Base-by-base conservation (phyloP, 2,113 vertebrate genomes). In the Rhinoderma darwinii region DNA sequence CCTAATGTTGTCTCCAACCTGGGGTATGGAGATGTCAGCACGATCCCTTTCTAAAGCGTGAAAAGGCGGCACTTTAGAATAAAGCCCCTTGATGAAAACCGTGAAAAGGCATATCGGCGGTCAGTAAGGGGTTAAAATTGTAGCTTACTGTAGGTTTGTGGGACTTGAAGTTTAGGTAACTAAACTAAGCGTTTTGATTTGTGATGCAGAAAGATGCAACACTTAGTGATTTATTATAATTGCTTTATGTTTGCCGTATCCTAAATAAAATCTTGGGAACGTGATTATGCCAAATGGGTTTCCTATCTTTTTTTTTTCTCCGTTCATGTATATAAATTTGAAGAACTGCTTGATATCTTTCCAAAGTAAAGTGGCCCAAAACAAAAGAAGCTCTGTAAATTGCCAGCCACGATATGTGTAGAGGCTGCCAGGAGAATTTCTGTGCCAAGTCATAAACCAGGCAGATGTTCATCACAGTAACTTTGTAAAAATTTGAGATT, bases 311-410 rank as follows among this genome's bases (percentile, higher is more conserved):
- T 35, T n/a, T 39, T 84, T 41, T 74, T 74, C 72, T 74, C 32
- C 32, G 2, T 51, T 73, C 37, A 74, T 59, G 70, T 84, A 59
- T 72, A 83, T 73, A 50, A 83, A 70, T 66, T 47, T 54, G 50
- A 78, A 78, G 27, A 78, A 83, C 63, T 73, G 20, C 30, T 74
- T 41, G 82, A 32, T 30, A 35, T 59, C 9, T 56, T 84, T 73
- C 47, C 70, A 84, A 54, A 25, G 11, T 43, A 84, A 59, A 70
- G 22, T 14, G 35, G 47, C 10, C 50, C 50, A 12, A n/a, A 73
- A 84, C 82, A 84, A 84, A 39, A 59, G 82, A 73, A 84, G 30
- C 70, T 35, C 32, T 84, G 70, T 74, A 56, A 73, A 56, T 37
- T 84, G 68, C 82, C 82, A 84, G 25, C 70, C 82, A 84, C 44